Evolutionary conservation across 92 coral and sea anemone species (phyloP), one percentile per base, ranked within the genome.

Genomic region (Umimayanthus chanpuru): DNA sequence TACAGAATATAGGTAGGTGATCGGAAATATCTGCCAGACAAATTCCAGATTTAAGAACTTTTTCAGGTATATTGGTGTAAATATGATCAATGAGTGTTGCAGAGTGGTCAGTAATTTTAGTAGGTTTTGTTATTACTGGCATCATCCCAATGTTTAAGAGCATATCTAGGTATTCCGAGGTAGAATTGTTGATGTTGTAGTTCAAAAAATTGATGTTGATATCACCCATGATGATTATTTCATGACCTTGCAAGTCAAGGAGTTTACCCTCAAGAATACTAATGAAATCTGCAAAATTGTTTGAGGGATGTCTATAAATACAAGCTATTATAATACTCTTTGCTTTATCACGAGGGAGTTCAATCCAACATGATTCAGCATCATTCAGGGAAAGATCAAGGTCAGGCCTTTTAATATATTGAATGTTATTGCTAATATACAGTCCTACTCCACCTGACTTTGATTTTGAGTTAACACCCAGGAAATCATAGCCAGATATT

Each of bases 271-370:
- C 66, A 58, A 58, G 66, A 58, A 20, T 58, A 58, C n/a, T 58
- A 15, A 58, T 66, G 25, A 38, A 78, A 29, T 89, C 30, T 30
- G 73, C 86, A 76, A 89, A 75, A 80, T 90, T 68, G 39, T 73
- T 81, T n/a, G 76, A 77, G 23, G 91, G 88, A 39, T 89, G 88
- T 73, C 91, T 73, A 43, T 89, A 89, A 71, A 82, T 53, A 47
- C 65, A 53, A 30, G 88, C 91, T 21, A 89, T 89, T 26, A 89
- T 68, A 85, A 89, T 67, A 77, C 81, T 55, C 73, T 85, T 85
- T 76, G 76, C 77, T 44, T 38, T 89, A 20, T 21, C 72, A 32
- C 85, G 55, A 49, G 77, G 81, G 84, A 89, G 32, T 77, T 87
- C 76, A 70, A 84, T n/a, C n/a, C n/a, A n/a, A n/a, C n/a, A n/a